These are phyloP conservation scores for Lindbergichthys nudifrons DNA, from an alignment of 2,797 vertebrate genomes.

Conservation along the genomic window DNA sequence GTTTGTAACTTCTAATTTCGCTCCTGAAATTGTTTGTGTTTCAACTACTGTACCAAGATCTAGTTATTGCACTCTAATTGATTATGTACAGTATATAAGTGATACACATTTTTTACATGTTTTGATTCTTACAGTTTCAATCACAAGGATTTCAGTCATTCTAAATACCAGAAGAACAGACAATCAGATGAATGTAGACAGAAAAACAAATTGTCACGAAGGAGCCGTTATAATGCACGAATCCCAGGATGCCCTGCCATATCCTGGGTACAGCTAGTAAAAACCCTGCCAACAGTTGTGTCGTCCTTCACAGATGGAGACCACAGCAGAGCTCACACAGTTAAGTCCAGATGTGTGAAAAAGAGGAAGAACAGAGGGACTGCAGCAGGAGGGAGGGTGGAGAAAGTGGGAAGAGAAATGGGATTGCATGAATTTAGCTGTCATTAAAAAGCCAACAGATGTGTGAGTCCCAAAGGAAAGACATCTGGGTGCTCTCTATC, in stretches of 20 bases:
- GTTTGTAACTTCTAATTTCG: too few relatives aligned
- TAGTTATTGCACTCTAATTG: slow-evolving; percentile 1
- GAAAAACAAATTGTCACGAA: slow-evolving; percentile 37
- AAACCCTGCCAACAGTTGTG: slow-evolving; percentile 77
- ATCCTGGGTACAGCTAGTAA: slow-evolving; percentile 33
- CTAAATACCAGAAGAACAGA: background rate
- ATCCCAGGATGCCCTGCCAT: slow-evolving; percentile 51
- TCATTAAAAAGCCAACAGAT: slow-evolving; percentile 91
- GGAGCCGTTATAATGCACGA: slow-evolving; percentile 15
- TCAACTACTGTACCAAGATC: background rate
- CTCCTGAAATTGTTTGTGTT: background rate
- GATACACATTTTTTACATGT: background rate
- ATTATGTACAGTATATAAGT: background rate
- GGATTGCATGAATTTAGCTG: slow-evolving; percentile 87
- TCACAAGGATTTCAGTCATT: background rate
- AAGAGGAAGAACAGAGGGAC: slow-evolving; percentile 74
- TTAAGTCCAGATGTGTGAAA: slow-evolving; percentile 84
- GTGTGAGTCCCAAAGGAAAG: slow-evolving; percentile 90
- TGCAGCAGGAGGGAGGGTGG: slow-evolving; percentile 67
- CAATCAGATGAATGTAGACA: slow-evolving; percentile 9
- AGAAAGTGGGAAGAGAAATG: slow-evolving; percentile 84
- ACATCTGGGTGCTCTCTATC: slow-evolving; percentile 83
- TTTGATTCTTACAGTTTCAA: background rate
- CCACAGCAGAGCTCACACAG: slow-evolving; percentile 78
- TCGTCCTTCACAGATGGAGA: slow-evolving; percentile 87